Evolutionary conservation across 2,113 vertebrate genomes (phyloP).

Genomic region (Hymenochirus boettgeri): DNA sequence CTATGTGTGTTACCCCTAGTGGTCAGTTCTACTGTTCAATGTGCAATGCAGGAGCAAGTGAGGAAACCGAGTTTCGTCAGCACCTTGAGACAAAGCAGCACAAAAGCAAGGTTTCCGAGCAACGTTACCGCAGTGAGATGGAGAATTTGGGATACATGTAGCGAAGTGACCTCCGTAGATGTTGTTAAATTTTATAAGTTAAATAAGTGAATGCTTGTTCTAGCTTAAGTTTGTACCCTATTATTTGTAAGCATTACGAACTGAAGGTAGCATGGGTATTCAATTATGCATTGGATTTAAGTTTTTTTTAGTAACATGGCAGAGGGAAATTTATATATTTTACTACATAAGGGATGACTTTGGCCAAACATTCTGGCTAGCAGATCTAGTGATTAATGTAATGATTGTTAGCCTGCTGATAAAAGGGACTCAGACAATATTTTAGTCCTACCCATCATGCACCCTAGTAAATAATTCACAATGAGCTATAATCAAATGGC

Average conservation of each 20-base stretch:
- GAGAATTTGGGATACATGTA: constrained; percentile 93
- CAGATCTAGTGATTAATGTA: too few species aligned
- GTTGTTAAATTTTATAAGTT: not conserved
- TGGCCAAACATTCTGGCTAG: too few species aligned
- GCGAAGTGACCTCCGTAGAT: constrained; percentile 38
- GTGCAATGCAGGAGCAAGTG: constrained; percentile 91
- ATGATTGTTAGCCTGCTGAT: too few species aligned
- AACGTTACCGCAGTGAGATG: constrained; percentile 93
- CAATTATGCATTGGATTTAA: too few species aligned
- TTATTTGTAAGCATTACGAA: constrained; percentile 8
- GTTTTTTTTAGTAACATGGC: too few species aligned
- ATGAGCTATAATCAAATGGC: too few species aligned
- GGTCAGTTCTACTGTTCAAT: constrained; percentile 98
- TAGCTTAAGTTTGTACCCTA: not conserved
- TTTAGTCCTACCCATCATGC: too few species aligned
- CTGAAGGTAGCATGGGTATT: not conserved
- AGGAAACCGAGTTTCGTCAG: constrained; percentile 90
- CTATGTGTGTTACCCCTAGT: constrained; percentile 96
- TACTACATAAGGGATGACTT: too few species aligned
- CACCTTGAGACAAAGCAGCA: constrained; percentile 97
- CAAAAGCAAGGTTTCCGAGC: constrained; percentile 93
- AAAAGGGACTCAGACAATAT: too few species aligned
- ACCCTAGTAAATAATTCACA: too few species aligned
- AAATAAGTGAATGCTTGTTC: too few species aligned
- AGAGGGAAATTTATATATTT: too few species aligned